A percentile compares a stretch with the other conserved stretches of the same genome.
phyloP scores from a whole-genome alignment of 2,888 invertebrate genomes.

The Stegana nigrithorax region DNA sequence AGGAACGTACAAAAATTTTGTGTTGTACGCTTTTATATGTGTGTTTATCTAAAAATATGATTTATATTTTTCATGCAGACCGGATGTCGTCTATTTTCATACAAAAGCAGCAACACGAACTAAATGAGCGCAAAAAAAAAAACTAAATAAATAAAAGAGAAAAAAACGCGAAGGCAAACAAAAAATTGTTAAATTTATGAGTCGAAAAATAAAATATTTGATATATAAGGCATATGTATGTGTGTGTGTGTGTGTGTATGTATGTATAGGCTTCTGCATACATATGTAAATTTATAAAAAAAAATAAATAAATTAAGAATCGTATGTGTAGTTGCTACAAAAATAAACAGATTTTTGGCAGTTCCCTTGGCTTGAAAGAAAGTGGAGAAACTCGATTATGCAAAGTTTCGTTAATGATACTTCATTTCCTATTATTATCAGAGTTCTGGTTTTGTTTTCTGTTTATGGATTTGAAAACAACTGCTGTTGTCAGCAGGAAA shows the following conservation, averaged over 20 bases:
- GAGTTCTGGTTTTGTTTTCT: too few species aligned
- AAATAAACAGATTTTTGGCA: too few species aligned
- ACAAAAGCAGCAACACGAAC: conserved; percentile 33
- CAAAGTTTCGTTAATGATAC: not conserved
- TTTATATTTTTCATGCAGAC: conserved; percentile 56
- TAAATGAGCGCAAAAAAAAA: conserved; percentile 31
- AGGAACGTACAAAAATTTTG: not conserved
- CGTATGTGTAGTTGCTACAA: too few species aligned
- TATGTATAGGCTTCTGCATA: too few species aligned
- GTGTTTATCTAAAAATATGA: conserved; percentile 55
- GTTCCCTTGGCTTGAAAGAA: too few species aligned
- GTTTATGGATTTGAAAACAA: too few species aligned
- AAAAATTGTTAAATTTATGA: conserved; percentile 18
- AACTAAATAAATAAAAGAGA: not conserved
- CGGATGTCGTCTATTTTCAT: conserved; percentile 65
- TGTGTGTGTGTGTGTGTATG: conserved; percentile 1
- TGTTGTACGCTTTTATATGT: not conserved
- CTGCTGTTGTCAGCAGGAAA: conserved; percentile 61
- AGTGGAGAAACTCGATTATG: not conserved
- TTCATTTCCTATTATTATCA: conserved; percentile 8
- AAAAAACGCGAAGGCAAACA: conserved; percentile 26
- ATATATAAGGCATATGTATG: not conserved
- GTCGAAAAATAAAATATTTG: conserved; percentile 9
- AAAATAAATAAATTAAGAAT: too few species aligned
- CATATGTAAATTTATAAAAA: too few species aligned